These are phyloP conservation scores for Leptoclinus maculatus DNA, from an alignment of 2,797 vertebrate genomes.

Conservation along the genomic window DNA sequence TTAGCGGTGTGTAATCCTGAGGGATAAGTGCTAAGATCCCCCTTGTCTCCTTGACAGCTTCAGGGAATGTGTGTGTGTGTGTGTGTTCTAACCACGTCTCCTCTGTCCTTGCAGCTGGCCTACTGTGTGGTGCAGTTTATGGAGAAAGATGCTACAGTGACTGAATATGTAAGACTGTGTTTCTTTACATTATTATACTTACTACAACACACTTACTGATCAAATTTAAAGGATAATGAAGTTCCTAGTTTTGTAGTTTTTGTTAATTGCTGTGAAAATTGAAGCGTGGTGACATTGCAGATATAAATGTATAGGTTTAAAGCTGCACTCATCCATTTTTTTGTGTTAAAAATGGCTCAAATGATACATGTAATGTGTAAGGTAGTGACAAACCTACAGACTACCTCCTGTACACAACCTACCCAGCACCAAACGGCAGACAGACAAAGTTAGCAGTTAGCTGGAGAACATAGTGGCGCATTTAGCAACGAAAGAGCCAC, in stretches of 20 bases:
- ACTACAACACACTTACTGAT: not conserved
- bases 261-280: not conserved
- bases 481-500: not conserved
- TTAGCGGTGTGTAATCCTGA: conserved; percentile 67
- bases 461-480: not conserved
- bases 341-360: not conserved
- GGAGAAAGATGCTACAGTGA: conserved; percentile 94
- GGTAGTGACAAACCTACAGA: too few species aligned
- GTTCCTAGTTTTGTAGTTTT: not conserved
- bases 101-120: conserved; percentile 84
- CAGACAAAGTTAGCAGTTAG: too few species aligned
- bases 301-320: not conserved
- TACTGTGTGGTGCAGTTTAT: conserved; percentile 97
- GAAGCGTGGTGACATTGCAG: not conserved
- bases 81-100: conserved; percentile 44
- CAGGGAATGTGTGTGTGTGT: conserved; percentile 33
- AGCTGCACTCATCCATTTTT: not conserved
- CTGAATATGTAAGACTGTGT: conserved; percentile 89
- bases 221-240: not conserved
- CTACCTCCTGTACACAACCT: not conserved
- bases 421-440: not conserved
- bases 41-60: conserved; percentile 64
- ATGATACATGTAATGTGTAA: too few species aligned
- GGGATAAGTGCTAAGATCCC: conserved; percentile 70
- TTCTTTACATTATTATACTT: not conserved